These are phyloP conservation scores for Drosophila athabasca DNA, from an alignment of 1,140 invertebrate species.

Conservation along the genomic window DNA sequence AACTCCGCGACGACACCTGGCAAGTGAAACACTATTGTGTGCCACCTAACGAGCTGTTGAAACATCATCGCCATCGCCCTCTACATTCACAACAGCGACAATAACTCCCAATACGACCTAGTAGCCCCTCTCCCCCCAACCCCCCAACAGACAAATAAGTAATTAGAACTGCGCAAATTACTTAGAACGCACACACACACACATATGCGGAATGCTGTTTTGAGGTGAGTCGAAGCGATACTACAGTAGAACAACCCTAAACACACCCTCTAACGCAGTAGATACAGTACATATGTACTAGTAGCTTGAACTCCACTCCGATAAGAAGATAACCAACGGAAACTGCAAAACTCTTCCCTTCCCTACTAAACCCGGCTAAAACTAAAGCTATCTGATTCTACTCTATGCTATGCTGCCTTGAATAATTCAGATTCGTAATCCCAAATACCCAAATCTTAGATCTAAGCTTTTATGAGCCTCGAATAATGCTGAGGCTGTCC, in stretches of 20 bases:
- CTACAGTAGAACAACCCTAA: conserved; percentile 40
- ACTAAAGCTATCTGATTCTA: conserved; percentile 16
- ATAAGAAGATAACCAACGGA: conserved; percentile 34
- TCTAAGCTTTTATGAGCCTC: conserved; percentile 66
- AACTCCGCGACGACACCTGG: conserved; percentile 40
- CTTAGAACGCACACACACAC: conserved; percentile 32
- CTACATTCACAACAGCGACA: conserved; percentile 6
- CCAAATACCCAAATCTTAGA: conserved; percentile 36
- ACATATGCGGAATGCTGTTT: conserved; percentile 51
- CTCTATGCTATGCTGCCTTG: conserved; percentile 27
- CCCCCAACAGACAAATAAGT: conserved; percentile 31
- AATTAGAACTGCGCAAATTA: conserved; percentile 78
- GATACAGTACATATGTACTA: too few relatives aligned
- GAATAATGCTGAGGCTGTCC: conserved; percentile 62
- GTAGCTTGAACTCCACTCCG: conserved; percentile 23
- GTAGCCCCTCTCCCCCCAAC: background rate
- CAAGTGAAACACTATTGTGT: conserved; percentile 57
- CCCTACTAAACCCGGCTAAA: conserved; percentile 37
- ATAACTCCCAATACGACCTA: conserved; percentile 24
- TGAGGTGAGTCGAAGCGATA: conserved; percentile 45
- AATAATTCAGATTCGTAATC: conserved; percentile 57
- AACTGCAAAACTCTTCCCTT: conserved; percentile 7
- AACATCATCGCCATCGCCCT: conserved; percentile 15
- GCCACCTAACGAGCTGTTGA: conserved; percentile 34
- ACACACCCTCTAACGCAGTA: conserved; percentile 39